Evolutionary conservation across 1,140 invertebrate genomes (phyloP).

Genomic region (Zaprionus camerounensis): DNA sequence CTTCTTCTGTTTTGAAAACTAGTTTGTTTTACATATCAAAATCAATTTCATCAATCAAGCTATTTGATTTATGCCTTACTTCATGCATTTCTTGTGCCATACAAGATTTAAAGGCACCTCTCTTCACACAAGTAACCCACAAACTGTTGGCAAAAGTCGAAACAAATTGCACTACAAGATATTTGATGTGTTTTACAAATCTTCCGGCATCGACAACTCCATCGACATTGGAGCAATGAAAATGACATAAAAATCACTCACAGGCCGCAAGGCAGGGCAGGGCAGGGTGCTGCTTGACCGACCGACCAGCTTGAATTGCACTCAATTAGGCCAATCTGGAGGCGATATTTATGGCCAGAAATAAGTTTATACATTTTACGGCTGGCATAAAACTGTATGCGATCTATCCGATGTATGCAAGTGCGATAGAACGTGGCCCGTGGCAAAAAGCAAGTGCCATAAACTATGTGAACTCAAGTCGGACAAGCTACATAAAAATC

Average conservation of each 20-base stretch:
- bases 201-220: slow-evolving; percentile 14
- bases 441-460: slow-evolving; percentile 59
- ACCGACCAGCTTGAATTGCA: slow-evolving; percentile 66
- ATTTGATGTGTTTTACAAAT: slow-evolving; percentile 72
- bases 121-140: not conserved
- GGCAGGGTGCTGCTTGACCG: slow-evolving; percentile 1
- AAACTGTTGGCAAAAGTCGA: not conserved
- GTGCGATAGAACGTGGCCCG: not conserved
- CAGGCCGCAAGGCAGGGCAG: slow-evolving; percentile 9
- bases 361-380: slow-evolving; percentile 70
- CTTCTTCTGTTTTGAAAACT: not conserved
- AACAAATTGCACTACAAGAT: slow-evolving; percentile 42
- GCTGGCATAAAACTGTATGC: slow-evolving; percentile 25
- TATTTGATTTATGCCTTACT: not conserved
- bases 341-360: slow-evolving; percentile 72
- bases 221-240: slow-evolving; percentile 63
- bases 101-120: not conserved
- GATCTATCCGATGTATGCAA: slow-evolving; percentile 18
- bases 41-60: not conserved
- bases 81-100: not conserved
- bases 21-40: not conserved
- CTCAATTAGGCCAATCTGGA: slow-evolving; percentile 75
- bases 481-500: slow-evolving; percentile 64
- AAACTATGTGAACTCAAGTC: slow-evolving; percentile 59
- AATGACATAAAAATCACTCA: slow-evolving; percentile 54